A percentile compares a stretch with the other conserved stretches of the same genome.
These are phyloP conservation scores for Anorthoa munda DNA, from an alignment of 2,888 invertebrate genomes.

Conservation along the genomic window DNA sequence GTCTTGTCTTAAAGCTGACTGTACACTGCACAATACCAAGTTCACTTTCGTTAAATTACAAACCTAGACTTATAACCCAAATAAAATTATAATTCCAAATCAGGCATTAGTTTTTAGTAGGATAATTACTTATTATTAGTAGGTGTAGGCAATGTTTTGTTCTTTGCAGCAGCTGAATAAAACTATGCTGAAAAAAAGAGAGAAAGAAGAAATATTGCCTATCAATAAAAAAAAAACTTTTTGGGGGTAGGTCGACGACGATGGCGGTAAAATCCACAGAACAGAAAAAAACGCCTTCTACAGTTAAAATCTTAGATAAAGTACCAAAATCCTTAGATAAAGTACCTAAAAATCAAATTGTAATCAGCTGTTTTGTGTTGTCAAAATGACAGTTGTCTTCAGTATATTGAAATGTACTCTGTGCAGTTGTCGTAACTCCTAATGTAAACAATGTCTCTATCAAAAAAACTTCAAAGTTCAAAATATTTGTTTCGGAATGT, in stretches of 20 bases:
- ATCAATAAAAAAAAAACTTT: no score
- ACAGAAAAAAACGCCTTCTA: no score
- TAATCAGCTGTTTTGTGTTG: neutral
- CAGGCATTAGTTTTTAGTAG: neutral
- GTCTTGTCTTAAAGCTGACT: conserved; percentile 19
- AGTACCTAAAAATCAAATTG: no score
- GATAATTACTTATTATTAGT: no score
- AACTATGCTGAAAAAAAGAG: no score
- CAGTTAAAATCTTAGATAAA: no score
- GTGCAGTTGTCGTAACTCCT: neutral
- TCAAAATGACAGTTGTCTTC: conserved; percentile 20
- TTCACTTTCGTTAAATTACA: neutral
- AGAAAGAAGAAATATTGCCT: no score
- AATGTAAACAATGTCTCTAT: conserved; percentile 2
- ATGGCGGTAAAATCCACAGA: no score
- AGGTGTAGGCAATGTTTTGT: neutral
- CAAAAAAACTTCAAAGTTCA: neutral
- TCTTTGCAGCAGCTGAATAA: neutral
- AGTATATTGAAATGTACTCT: no score
- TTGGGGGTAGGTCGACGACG: no score
- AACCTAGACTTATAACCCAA: neutral
- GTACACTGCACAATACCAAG: neutral
- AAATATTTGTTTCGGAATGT: neutral
- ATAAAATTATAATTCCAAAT: neutral
- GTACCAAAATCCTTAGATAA: no score